phyloP scores from a whole-genome alignment of 2,797 vertebrate species.

The Pseudocheirus occidentalis region DNA sequence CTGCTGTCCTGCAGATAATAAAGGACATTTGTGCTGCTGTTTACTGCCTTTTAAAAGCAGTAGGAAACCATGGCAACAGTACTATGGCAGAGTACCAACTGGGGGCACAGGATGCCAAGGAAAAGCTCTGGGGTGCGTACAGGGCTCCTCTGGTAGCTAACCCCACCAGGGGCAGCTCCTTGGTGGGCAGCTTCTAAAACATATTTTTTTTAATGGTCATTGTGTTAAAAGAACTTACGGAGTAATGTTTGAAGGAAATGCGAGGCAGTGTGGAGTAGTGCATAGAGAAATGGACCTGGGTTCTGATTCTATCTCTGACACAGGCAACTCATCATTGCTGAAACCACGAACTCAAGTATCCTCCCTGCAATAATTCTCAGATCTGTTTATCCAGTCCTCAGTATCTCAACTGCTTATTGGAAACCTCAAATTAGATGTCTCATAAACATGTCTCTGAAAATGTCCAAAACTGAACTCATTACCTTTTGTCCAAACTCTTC shows the following conservation, averaged over 20 bases:
- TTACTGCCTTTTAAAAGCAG: background rate
- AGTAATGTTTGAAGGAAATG: background rate
- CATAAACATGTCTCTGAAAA: too few species aligned
- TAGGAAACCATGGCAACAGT: background rate
- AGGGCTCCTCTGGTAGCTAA: conserved; percentile 37
- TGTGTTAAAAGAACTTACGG: background rate
- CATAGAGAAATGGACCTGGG: background rate
- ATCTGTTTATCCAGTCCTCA: too few species aligned
- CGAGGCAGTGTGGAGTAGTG: background rate
- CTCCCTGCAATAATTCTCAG: too few species aligned
- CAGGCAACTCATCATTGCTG: too few species aligned
- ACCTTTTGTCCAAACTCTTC: background rate
- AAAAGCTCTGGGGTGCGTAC: background rate
- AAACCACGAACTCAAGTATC: too few species aligned
- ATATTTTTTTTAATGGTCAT: background rate
- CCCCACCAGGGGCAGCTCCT: conserved; percentile 46
- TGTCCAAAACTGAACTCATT: background rate
- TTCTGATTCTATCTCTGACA: background rate
- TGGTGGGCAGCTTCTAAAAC: conserved; percentile 45
- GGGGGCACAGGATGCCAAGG: conserved; percentile 8
- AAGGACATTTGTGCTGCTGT: background rate
- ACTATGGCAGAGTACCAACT: background rate
- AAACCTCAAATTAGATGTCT: too few species aligned
- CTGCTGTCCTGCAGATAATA: background rate
- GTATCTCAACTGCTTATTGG: too few species aligned